Conservation (phyloP, 2,888 invertebrate species). For the Nineta flava region DNA sequence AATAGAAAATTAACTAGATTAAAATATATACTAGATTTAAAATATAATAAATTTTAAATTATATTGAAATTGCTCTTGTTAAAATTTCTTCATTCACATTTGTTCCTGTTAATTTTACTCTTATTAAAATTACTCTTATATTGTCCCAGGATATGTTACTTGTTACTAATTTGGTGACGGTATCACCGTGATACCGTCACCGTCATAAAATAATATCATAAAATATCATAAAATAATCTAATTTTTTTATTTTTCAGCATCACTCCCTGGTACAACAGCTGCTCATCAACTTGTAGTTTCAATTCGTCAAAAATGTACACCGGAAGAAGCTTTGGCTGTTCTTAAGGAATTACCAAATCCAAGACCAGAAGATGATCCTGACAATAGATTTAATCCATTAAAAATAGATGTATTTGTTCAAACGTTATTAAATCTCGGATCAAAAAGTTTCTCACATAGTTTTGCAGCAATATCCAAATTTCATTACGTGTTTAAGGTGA, state of each 20-base stretch:
- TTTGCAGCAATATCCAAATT: conserved; percentile 98
- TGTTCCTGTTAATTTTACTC: too few species aligned
- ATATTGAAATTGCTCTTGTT: too few species aligned
- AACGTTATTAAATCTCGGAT: conserved; percentile 80
- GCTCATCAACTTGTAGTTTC: conserved; percentile 78
- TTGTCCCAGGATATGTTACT: too few species aligned
- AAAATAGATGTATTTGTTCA: conserved; percentile 97
- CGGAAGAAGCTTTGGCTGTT: conserved; percentile 77
- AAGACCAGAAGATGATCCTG: conserved; percentile 55
- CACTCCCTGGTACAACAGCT: conserved; percentile 61
- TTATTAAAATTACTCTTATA: too few species aligned
- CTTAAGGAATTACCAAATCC: conserved; percentile 77
- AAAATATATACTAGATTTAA: too few species aligned
- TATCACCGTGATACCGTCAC: too few species aligned
- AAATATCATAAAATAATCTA: too few species aligned
- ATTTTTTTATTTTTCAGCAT: conserved; percentile 40
- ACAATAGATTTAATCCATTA: conserved; percentile 69
- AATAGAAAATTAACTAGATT: too few species aligned
- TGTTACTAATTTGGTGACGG: too few species aligned
- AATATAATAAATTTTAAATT: too few species aligned
- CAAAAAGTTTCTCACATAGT: conserved; percentile 95
- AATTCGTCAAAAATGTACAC: conserved; percentile 76
- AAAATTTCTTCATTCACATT: too few species aligned
- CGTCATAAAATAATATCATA: too few species aligned
- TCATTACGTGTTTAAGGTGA: conserved; percentile 75